phyloP scores from a whole-genome alignment of 2,888 invertebrate species.

The Aphrophora alni region DNA sequence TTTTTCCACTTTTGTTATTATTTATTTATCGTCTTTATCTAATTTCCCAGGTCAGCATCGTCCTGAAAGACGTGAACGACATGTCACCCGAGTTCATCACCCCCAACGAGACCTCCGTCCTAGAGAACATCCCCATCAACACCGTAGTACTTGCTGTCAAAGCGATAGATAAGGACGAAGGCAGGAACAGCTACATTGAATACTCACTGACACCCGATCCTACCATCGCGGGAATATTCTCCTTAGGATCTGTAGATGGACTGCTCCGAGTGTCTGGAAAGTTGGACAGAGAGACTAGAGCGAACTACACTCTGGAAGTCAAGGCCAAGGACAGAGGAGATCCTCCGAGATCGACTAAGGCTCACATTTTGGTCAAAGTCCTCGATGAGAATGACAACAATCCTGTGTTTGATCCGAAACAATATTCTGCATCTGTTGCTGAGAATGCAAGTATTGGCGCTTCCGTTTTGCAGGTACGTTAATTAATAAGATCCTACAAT shows the following conservation, averaged over 20 bases:
- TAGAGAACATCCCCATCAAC: constrained; percentile 85
- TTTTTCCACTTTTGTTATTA: no score
- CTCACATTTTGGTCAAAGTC: constrained; percentile 74
- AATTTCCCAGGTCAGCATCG: constrained; percentile 76
- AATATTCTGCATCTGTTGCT: constrained; percentile 87
- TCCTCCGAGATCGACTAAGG: constrained; percentile 74
- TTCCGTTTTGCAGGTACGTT: constrained; percentile 79
- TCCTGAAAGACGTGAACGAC: constrained; percentile 90
- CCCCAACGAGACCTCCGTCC: constrained; percentile 76
- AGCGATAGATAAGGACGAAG: constrained; percentile 89
- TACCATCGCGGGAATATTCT: constrained; percentile 67
- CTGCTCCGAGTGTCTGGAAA: constrained; percentile 82
- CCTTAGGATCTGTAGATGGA: constrained; percentile 86
- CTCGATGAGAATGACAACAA: constrained; percentile 91
- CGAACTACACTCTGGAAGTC: constrained; percentile 76
- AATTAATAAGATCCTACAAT: no score
- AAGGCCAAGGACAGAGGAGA: constrained; percentile 90
- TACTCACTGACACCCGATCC: constrained; percentile 67
- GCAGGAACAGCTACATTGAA: constrained; percentile 89
- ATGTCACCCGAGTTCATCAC: constrained; percentile 87
- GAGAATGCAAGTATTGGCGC: constrained; percentile 95
- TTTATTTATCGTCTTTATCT: no score
- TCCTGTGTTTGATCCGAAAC: constrained; percentile 86
- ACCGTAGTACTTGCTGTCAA: constrained; percentile 89
- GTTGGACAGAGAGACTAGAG: constrained; percentile 81